These are phyloP conservation scores for Platyrinchus mystaceus DNA, from an alignment of 2,797 vertebrate species.

Conservation along the genomic window DNA sequence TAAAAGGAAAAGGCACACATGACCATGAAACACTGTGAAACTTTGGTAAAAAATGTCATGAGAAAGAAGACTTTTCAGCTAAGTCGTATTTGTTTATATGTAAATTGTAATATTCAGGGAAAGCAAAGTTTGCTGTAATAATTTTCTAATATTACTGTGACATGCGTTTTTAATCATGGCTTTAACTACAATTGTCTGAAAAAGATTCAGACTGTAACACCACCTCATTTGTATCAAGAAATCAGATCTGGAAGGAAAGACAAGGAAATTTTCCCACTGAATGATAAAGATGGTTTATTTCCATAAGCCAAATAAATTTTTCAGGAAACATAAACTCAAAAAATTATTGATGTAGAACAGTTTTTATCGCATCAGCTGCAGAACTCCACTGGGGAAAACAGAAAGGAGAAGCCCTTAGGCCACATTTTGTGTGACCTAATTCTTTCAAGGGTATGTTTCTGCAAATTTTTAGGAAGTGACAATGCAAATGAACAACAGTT, in stretches of 20 bases:
- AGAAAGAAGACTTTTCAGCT: background rate
- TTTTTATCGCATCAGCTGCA: constrained; percentile 22
- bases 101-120: background rate
- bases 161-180: background rate
- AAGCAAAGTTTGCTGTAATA: background rate
- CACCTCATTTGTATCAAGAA: background rate
- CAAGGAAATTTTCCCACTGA: background rate
- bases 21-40: background rate
- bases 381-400: constrained; percentile 27
- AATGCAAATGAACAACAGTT: constrained; percentile 10
- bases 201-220: background rate
- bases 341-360: constrained; percentile 31
- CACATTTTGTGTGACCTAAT: constrained; percentile 46
- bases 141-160: background rate
- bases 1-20: background rate
- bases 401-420: constrained; percentile 39
- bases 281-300: background rate
- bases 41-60: background rate
- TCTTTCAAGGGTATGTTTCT: constrained; percentile 48
- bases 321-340: constrained; percentile 42
- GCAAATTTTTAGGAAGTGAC: constrained; percentile 54
- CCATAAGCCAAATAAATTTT: background rate
- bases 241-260: background rate
- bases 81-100: background rate
- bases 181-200: background rate